Percentiles rank a stretch among this genome's conserved stretches.
Evolutionary conservation across 2,797 vertebrate genomes (phyloP).

Genomic region (Sebastes oblongus): DNA sequence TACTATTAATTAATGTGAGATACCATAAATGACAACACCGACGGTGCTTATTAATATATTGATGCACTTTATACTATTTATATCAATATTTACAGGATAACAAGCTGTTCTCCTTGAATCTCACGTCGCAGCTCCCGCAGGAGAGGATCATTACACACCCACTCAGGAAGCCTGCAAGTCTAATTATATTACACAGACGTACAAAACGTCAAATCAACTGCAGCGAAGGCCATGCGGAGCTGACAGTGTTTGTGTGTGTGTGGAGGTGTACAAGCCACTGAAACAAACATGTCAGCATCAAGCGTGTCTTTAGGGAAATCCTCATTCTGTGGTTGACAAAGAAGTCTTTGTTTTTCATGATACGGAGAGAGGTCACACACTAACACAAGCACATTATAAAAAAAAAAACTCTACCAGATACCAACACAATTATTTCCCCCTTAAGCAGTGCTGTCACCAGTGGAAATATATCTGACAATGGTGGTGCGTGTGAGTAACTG

Average conservation of each 20-base stretch:
- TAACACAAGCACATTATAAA: not conserved
- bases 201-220: slow-evolving; percentile 35
- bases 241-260: not conserved
- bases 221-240: not conserved
- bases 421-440: not conserved
- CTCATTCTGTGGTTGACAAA: slow-evolving; percentile 17
- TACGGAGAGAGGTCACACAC: slow-evolving; percentile 7
- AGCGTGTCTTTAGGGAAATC: slow-evolving; percentile 18
- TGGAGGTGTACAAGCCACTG: not conserved
- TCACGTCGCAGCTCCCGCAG: not conserved
- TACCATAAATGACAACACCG: not conserved
- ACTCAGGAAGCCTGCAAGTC: slow-evolving; percentile 19
- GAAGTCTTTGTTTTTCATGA: slow-evolving; percentile 22
- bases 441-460: slow-evolving; percentile 12
- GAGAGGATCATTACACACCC: slow-evolving; percentile 29
- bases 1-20: not conserved
- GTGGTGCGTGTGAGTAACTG: slow-evolving; percentile 10
- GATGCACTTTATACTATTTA: not conserved
- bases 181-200: slow-evolving; percentile 39
- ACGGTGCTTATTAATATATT: not conserved
- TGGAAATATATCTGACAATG: slow-evolving; percentile 27
- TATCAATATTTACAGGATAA: slow-evolving; percentile 31
- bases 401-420: not conserved
- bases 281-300: slow-evolving; percentile 27
- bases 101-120: slow-evolving; percentile 10